phyloP scores from a whole-genome alignment of 2,888 invertebrate species.

The Mythimna lalbum region DNA sequence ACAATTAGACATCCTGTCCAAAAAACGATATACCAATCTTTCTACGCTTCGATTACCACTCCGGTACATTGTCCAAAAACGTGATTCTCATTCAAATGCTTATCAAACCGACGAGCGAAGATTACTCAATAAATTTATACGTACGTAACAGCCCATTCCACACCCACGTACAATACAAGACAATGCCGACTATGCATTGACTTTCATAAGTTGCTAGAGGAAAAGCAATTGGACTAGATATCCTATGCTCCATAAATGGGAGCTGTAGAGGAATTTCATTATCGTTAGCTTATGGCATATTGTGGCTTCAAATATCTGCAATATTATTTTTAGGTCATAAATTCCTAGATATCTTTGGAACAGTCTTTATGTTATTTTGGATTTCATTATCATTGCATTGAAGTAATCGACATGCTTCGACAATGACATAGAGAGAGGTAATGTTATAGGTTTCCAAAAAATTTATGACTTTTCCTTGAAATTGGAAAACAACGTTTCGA shows the following conservation, averaged over 20 bases:
- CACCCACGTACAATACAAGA: conserved; percentile 30
- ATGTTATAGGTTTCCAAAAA: too few species aligned
- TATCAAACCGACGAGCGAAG: conserved; percentile 15
- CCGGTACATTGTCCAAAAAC: conserved; percentile 23
- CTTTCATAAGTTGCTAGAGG: conserved; percentile 29
- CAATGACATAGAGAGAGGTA: too few species aligned
- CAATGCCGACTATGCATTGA: conserved; percentile 46
- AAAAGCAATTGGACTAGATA: conserved; percentile 18
- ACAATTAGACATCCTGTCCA: conserved; percentile 2
- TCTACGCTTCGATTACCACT: conserved; percentile 3
- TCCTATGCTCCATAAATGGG: conserved; percentile 5
- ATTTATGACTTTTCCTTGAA: neutral
- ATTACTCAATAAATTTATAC: conserved; percentile 21
- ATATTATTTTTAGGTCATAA: neutral
- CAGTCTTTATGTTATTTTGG: neutral
- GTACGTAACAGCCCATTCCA: conserved; percentile 20
- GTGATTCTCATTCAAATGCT: conserved; percentile 24
- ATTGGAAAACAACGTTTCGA: neutral
- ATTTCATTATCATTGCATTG: neutral
- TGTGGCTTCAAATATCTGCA: conserved; percentile 15
- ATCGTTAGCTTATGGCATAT: conserved; percentile 5
- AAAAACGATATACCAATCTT: conserved; percentile 4
- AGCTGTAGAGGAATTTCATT: conserved; percentile 32
- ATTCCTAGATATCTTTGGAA: neutral
- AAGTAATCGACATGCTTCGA: neutral